These are phyloP conservation scores for Meloidogyne hapla DNA, from an alignment of 1,140 invertebrate genomes.

Conservation along the genomic window DNA sequence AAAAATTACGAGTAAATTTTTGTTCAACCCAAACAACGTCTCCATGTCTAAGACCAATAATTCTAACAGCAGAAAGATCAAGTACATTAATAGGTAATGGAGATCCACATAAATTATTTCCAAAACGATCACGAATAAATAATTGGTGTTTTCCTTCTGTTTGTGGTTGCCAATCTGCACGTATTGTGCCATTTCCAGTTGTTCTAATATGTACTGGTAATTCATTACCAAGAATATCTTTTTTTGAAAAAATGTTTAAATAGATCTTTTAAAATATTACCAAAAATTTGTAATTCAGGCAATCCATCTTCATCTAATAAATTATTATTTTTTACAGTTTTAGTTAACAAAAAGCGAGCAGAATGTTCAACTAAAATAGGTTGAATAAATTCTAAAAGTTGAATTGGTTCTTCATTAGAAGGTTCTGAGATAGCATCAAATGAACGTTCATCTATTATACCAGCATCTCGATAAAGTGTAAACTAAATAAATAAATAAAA, in stretches of 20 bases:
- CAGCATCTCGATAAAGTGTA: constrained; percentile 29
- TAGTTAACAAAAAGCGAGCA: constrained; percentile 36
- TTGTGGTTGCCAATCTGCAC: constrained; percentile 71
- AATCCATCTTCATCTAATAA: constrained; percentile 40
- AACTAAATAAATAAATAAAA: constrained; percentile 16
- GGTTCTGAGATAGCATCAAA: constrained; percentile 27
- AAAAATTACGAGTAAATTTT: constrained; percentile 53
- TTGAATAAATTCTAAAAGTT: constrained; percentile 31
- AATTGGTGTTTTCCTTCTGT: constrained; percentile 32
- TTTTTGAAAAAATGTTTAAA: constrained; percentile 29
- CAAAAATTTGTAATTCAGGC: constrained; percentile 51
- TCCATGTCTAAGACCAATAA: constrained; percentile 53
- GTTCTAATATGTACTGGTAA: constrained; percentile 34
- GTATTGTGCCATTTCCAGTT: constrained; percentile 71
- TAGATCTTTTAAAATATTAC: constrained; percentile 33
- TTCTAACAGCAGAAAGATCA: constrained; percentile 70
- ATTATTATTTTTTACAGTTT: constrained; percentile 46
- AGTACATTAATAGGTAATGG: constrained; percentile 82
- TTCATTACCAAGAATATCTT: constrained; percentile 43
- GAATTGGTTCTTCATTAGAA: constrained; percentile 27
- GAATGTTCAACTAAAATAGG: constrained; percentile 49
- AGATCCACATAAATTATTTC: constrained; percentile 71
- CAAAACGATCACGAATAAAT: constrained; percentile 8
- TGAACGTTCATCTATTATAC: constrained; percentile 33
- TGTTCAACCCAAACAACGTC: constrained; percentile 60